Percentiles rank a stretch among this genome's conserved stretches.
Evolutionary conservation across 1,140 invertebrate genomes (phyloP).

Genomic region (Zaprionus nigranus): DNA sequence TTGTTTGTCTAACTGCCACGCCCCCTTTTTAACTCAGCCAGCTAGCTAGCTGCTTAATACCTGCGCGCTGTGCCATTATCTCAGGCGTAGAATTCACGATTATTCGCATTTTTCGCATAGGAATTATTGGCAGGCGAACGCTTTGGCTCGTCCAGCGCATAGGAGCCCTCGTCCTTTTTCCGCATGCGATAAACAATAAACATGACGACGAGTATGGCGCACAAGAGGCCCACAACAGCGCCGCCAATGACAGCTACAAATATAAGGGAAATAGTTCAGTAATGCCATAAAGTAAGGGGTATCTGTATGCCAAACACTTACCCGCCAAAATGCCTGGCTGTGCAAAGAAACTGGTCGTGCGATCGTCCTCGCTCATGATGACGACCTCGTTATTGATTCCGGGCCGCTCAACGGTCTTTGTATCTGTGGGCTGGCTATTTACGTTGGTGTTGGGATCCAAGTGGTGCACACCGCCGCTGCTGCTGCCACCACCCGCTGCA

Average conservation of each 20-base stretch:
- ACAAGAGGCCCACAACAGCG: conserved; percentile 97
- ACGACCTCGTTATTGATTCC: conserved; percentile 86
- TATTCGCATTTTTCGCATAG: conserved; percentile 94
- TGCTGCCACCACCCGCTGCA: conserved; percentile 32
- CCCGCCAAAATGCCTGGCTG: conserved; percentile 97
- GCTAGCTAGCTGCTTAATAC: conserved; percentile 63
- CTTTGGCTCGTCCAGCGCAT: conserved; percentile 98
- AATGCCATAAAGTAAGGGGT: conserved; percentile 1
- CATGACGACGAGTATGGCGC: conserved; percentile 99
- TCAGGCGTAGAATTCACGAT: conserved; percentile 98
- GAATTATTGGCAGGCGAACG: conserved; percentile 95
- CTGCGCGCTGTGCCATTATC: conserved; percentile 85
- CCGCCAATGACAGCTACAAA: conserved; percentile 97
- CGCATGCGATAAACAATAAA: conserved; percentile 99
- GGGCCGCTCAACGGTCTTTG: conserved; percentile 66
- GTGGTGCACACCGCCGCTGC: conserved; percentile 66
- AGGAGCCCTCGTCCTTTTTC: conserved; percentile 99
- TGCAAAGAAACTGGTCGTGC: conserved; percentile 95
- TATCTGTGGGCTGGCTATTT: conserved; percentile 77
- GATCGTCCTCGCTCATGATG: conserved; percentile 93
- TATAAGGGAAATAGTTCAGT: not conserved
- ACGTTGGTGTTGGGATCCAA: conserved; percentile 78
- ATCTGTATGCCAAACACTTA: conserved; percentile 82
- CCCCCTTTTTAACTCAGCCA: not conserved
- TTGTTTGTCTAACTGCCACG: conserved; percentile 8